These are phyloP conservation scores for Bombus confusus DNA, from an alignment of 1,140 invertebrate genomes.

Conservation along the genomic window DNA sequence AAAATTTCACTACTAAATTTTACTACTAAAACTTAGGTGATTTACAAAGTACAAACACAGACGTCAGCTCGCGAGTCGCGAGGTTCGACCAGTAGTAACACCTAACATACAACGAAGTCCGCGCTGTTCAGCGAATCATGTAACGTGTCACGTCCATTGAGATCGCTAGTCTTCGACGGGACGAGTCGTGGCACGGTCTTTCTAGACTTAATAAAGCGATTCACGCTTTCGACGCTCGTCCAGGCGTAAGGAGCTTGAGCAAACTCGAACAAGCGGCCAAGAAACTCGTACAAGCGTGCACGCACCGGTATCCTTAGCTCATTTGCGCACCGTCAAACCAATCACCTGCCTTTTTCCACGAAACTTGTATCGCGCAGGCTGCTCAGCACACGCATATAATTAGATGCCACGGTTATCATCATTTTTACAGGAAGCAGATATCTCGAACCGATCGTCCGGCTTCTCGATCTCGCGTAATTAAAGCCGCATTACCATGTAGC, in stretches of 20 bases:
- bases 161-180: background rate
- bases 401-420: slow-evolving; percentile 39
- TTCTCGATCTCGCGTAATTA: slow-evolving; percentile 46
- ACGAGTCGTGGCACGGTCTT: background rate
- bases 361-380: slow-evolving; percentile 9
- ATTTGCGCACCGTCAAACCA: slow-evolving; percentile 41
- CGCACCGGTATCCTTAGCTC: slow-evolving; percentile 21
- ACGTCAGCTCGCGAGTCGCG: background rate
- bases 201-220: slow-evolving; percentile 53
- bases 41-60: background rate
- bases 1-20: background rate
- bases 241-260: background rate
- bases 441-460: slow-evolving; percentile 28
- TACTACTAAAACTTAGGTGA: background rate
- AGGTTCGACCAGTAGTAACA: background rate
- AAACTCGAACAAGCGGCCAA: background rate
- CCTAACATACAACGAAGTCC: background rate
- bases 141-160: background rate
- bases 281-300: background rate
- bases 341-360: slow-evolving; percentile 52
- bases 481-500: background rate
- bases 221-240: slow-evolving; percentile 44
- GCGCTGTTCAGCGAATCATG: background rate
- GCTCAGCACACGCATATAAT: slow-evolving; percentile 35
- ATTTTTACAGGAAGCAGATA: slow-evolving; percentile 41